Evolutionary conservation across 30 jellyfish, hydroid and myxozoan species (phyloP), one percentile per base, ranked within the genome.

Genomic region (Turritopsis dohrnii): DNA sequence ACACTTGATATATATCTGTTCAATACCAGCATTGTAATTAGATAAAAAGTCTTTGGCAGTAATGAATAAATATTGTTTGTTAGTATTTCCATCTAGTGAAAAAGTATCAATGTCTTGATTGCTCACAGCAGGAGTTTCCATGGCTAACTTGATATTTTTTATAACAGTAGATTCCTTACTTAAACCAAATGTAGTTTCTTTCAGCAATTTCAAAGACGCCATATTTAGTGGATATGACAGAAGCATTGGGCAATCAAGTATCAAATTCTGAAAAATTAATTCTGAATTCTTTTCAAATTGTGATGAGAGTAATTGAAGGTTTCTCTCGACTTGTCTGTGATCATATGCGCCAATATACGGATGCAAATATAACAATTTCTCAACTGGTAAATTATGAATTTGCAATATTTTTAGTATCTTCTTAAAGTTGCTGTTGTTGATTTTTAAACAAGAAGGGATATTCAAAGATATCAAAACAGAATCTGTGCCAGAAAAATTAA

Each of bases 311-410:
- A 21, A 29, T 77, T 69, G 31, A 69, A 77, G 85, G 72, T 77
- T 77, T 77, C 71, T 23, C 18, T 77, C 72, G 3, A 77, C 66
- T 29, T 60, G 72, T 77, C 73, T 29, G 30, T n/a, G 71, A 29
- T 77, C 85, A 21, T 21, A 29, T 53, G 73, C 71, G 16, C 85
- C 85, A 77, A 77, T 53, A 5, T 29, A 52, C 28, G 85, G 85
- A 29, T 77, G 28, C 53, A 28, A 5, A 29, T 28, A 60, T 28
- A 77, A 18, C 22, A 77, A 28, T 77, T 25, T 24, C 53, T 29
- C 28, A 29, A 25, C 85, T 1, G 85, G 85, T 77, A 77, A 30
- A 21, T 77, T 23, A 20, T 24, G 53, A 53, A 18, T 30, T 29
- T 25, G 21, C 30, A 77, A 25, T 4, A 53, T 29, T 77, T 30